Percentiles rank a stretch among this genome's conserved stretches.
These are phyloP conservation scores for Campodea augens DNA, from an alignment of 1,140 invertebrate genomes.

Conservation along the genomic window DNA sequence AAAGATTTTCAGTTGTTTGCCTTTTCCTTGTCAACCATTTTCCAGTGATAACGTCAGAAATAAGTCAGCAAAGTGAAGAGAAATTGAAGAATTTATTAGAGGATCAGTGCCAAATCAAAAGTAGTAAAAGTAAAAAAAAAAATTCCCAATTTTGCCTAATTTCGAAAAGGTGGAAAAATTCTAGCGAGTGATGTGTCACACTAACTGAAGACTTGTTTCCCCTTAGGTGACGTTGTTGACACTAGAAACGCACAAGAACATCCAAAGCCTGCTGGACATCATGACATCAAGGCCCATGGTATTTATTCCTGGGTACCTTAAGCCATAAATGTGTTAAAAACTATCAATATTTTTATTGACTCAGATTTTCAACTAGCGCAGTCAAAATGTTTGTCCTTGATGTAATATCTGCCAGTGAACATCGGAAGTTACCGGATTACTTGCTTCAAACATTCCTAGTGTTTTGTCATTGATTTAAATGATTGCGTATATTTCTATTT, in stretches of 20 bases:
- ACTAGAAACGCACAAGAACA: constrained; percentile 9
- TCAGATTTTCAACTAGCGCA: neutral
- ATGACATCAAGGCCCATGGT: constrained; percentile 18
- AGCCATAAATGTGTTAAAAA: neutral
- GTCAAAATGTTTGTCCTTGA: too few species aligned
- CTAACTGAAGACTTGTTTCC: constrained; percentile 19
- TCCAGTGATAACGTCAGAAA: too few species aligned
- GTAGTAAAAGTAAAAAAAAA: neutral
- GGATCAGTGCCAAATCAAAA: neutral
- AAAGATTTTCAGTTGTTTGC: too few species aligned
- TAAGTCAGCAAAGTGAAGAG: too few species aligned
- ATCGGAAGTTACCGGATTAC: too few species aligned
- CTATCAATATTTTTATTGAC: neutral
- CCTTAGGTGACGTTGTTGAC: constrained; percentile 16
- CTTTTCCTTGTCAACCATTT: too few species aligned
- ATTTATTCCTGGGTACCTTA: constrained; percentile 18
- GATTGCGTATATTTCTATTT: neutral
- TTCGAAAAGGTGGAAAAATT: neutral
- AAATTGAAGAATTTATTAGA: too few species aligned
- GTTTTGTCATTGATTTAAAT: neutral
- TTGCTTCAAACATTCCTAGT: too few species aligned
- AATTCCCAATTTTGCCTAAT: neutral
- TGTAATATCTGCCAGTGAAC: too few species aligned
- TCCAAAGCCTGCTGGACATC: constrained; percentile 11
- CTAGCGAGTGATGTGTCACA: constrained; percentile 4